Percentiles rank a stretch among this genome's conserved stretches.
These are phyloP conservation scores for Corynorhinus townsendii DNA, from an alignment of 2,113 vertebrate species.

Conservation along the genomic window DNA sequence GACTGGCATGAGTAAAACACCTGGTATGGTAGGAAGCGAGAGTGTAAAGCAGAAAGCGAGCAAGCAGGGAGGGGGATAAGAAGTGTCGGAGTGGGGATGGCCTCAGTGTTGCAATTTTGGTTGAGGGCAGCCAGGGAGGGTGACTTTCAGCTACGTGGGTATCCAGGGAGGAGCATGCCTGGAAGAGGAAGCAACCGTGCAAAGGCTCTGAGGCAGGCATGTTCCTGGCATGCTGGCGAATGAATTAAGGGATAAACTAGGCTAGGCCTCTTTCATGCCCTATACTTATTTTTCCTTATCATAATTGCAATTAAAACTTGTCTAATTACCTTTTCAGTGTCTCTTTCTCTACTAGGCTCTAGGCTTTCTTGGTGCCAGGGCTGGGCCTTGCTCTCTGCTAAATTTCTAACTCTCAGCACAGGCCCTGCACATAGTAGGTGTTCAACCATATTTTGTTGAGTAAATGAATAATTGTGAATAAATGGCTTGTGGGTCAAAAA, in stretches of 20 bases:
- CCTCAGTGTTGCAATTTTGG: background rate
- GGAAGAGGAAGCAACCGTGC: background rate
- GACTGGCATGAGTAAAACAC: background rate
- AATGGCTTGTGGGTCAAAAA: background rate
- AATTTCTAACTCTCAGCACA: background rate
- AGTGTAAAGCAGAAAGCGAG: background rate
- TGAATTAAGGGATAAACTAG: background rate
- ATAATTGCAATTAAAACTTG: conserved; percentile 13
- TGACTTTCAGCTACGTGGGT: background rate
- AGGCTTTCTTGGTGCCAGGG: background rate
- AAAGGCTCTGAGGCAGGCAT: background rate
- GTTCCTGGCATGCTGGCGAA: background rate
- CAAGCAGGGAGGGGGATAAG: background rate
- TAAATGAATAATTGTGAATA: background rate
- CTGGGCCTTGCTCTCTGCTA: background rate
- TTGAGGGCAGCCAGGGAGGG: background rate
- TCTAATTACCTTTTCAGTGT: background rate
- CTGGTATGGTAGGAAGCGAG: fast-evolving
- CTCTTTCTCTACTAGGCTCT: background rate
- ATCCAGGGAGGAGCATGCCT: background rate
- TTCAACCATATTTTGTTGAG: background rate
- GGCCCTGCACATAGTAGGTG: background rate
- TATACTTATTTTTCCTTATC: background rate
- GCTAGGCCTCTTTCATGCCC: background rate
- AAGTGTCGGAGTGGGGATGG: background rate